These are phyloP conservation scores for Psilanteris sp. DNA, from an alignment of 1,140 invertebrate genomes.

Conservation along the genomic window DNA sequence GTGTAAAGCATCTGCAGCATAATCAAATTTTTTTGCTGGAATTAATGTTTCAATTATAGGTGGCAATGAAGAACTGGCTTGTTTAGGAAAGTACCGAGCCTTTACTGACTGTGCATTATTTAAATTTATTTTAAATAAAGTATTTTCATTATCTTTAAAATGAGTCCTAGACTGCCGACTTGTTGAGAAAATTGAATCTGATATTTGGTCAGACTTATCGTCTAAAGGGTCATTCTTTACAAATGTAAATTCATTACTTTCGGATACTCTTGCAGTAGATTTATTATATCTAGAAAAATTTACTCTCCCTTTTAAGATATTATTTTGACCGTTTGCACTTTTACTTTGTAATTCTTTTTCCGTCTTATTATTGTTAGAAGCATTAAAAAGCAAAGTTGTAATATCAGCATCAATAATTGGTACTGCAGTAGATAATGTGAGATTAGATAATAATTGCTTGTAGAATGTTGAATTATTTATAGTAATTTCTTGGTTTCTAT, in stretches of 20 bases:
- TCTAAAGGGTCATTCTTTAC: background rate
- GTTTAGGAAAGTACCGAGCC: slow-evolving; percentile 68
- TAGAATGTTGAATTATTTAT: too few relatives aligned
- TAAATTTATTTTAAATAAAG: background rate
- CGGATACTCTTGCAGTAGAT: slow-evolving; percentile 35
- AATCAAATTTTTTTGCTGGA: slow-evolving; percentile 76
- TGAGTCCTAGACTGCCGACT: slow-evolving; percentile 66
- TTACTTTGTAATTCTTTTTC: too few relatives aligned
- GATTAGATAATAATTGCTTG: too few relatives aligned
- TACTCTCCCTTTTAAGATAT: slow-evolving; percentile 12
- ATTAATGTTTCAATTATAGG: slow-evolving; percentile 73
- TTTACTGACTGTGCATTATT: slow-evolving; percentile 55
- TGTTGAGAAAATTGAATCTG: slow-evolving; percentile 10
- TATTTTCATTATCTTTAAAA: slow-evolving; percentile 31
- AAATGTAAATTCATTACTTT: slow-evolving; percentile 9
- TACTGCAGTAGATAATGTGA: too few relatives aligned
- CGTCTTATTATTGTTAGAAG: too few relatives aligned
- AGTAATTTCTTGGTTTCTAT: too few relatives aligned
- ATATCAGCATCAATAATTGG: too few relatives aligned
- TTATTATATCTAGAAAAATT: slow-evolving; percentile 58
- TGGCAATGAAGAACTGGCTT: slow-evolving; percentile 63
- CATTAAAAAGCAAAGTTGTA: too few relatives aligned
- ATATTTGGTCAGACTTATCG: slow-evolving; percentile 45
- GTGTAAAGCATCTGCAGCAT: slow-evolving; percentile 71
- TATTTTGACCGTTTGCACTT: too few relatives aligned